A percentile compares a stretch with the other conserved stretches of the same genome.
Evolutionary conservation across 1,140 invertebrate genomes (phyloP).

Genomic region (Semibalanus balanoides): DNA sequence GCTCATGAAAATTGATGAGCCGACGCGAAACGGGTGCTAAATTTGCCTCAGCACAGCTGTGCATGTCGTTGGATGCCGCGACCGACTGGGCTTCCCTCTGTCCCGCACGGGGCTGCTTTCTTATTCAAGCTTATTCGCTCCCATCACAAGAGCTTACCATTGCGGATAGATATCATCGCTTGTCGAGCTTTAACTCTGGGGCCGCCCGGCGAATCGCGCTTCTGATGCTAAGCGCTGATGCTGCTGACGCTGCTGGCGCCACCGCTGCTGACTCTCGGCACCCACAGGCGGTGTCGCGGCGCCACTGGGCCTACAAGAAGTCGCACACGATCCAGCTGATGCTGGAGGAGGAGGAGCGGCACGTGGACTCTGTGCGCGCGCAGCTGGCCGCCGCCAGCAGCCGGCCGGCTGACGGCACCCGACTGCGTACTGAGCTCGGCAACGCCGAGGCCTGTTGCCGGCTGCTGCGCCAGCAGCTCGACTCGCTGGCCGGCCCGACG

Average conservation of each 20-base stretch:
- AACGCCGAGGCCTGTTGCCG: neutral
- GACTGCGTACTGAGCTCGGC: neutral
- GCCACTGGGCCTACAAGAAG: neutral
- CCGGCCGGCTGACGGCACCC: neutral
- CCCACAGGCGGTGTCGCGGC: neutral
- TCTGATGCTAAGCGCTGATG: neutral
- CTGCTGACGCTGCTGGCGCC: neutral
- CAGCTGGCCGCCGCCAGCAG: neutral
- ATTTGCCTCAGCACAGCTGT: too few species aligned
- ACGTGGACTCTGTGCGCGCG: neutral
- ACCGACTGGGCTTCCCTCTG: too few species aligned
- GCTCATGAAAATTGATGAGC: too few species aligned
- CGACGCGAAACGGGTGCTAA: too few species aligned
- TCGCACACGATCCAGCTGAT: constrained; percentile 3
- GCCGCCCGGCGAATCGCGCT: too few species aligned
- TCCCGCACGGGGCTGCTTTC: too few species aligned
- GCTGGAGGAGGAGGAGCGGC: constrained; percentile 4
- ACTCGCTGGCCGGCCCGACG: neutral
- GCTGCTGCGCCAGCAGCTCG: neutral
- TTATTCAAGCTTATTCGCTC: too few species aligned
- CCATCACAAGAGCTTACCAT: too few species aligned
- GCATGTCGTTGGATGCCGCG: too few species aligned
- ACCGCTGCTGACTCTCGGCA: too few species aligned
- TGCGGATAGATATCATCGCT: too few species aligned
- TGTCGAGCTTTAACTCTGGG: too few species aligned